These are phyloP conservation scores for Allophyes oxyacanthae DNA, from an alignment of 2,888 invertebrate species.

Conservation along the genomic window DNA sequence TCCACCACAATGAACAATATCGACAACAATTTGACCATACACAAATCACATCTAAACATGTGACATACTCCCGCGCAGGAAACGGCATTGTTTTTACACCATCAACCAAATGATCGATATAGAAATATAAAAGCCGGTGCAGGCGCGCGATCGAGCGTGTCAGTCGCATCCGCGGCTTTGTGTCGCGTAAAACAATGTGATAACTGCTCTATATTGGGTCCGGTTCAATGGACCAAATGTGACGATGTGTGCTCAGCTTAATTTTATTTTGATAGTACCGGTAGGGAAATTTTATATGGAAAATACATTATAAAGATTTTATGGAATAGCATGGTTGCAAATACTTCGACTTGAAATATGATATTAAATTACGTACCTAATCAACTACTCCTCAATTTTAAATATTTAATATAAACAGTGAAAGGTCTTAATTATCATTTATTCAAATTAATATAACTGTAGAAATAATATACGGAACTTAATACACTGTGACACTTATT, in stretches of 20 bases:
- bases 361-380: too few relatives aligned
- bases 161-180: constrained; percentile 75
- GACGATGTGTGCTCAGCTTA: constrained; percentile 10
- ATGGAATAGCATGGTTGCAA: too few relatives aligned
- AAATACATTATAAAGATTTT: too few relatives aligned
- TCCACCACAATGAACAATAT: constrained; percentile 19
- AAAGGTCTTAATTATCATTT: too few relatives aligned
- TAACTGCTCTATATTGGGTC: constrained; percentile 58
- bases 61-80: constrained; percentile 63
- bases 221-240: constrained; percentile 59
- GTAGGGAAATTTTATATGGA: too few relatives aligned
- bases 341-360: too few relatives aligned
- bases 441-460: too few relatives aligned
- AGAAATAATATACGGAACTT: too few relatives aligned
- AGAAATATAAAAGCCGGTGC: constrained; percentile 63
- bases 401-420: too few relatives aligned
- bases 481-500: too few relatives aligned
- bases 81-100: constrained; percentile 74
- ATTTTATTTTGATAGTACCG: constrained; percentile 1
- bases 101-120: constrained; percentile 68
- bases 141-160: constrained; percentile 76
- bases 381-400: too few relatives aligned
- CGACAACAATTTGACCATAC: constrained; percentile 30
- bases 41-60: constrained; percentile 34
- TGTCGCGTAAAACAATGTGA: constrained; percentile 74